Conservation (phyloP, 2,888 invertebrate species). For the Melinopterus prodromus region DNA sequence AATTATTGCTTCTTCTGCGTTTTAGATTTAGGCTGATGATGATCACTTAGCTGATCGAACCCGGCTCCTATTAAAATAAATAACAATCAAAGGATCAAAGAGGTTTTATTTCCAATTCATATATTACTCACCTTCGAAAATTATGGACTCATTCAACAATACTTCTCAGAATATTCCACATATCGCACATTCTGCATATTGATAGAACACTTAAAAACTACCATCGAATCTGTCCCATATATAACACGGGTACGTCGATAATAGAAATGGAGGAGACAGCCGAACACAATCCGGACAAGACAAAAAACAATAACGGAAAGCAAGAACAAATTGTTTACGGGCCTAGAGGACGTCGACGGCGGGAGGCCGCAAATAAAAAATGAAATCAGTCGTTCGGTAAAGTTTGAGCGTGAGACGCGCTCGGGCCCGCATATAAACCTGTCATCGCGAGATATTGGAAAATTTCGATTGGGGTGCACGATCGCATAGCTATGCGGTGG, state of each 20-base stretch:
- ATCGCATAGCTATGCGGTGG: background rate
- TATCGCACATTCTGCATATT: background rate
- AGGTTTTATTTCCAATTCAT: no score
- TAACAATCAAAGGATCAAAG: no score
- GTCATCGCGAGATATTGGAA: background rate
- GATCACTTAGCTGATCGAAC: no score
- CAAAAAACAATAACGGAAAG: background rate
- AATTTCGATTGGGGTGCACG: background rate
- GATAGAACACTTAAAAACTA: background rate
- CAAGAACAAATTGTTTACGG: background rate
- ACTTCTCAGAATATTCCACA: background rate
- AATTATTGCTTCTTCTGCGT: no score
- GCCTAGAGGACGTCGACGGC: background rate
- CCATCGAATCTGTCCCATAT: background rate
- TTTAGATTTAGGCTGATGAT: no score
- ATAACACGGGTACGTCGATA: background rate
- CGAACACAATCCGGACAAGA: background rate
- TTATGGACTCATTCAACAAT: no score
- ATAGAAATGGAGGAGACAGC: background rate
- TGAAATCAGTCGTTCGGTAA: background rate
- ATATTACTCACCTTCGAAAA: no score
- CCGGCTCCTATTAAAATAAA: no score
- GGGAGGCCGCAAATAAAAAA: background rate
- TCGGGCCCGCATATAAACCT: background rate
- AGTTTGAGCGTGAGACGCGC: background rate